Base-by-base conservation (phyloP, 1,140 invertebrate genomes). In the Lerema accius region DNA sequence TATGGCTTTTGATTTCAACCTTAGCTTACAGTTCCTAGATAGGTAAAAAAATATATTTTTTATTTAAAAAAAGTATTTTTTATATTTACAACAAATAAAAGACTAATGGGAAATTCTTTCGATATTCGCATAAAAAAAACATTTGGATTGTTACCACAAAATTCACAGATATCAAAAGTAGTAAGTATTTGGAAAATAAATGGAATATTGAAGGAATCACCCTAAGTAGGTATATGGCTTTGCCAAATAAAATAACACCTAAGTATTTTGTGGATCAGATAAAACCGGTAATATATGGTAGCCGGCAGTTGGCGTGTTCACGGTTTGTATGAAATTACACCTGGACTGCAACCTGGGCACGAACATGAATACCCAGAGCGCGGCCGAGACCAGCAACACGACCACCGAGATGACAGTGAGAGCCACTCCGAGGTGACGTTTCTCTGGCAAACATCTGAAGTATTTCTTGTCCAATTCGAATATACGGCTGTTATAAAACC, bases 391-490 rank as follows among this genome's bases (percentile, higher is more conserved):
- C 10, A 86, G 58, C 0, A 76, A 19, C 0, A 86, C 26, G 14
- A 81, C 82, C 2, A 84, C 56, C 0, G 80, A 59, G 4, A 81
- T 68, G 0, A 80, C 65, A 0, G 74, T 78, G 13, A 88, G 65
- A 0, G 67, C 59, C 0, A 75, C 28, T 0, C 80, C 82, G 0
- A 75, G 26, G 45, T 68, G 53, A 2, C 49, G 65, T 17, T 63
- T 65, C 0, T 60, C 46, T 0, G 32, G 16, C 0, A 43, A 13
- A 45, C 85, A 89, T 0, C 26, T 56, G 48, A 89, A 82, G 65
- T 82, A 78, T 28, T 78, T 80, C n/a, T 71, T 48, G 0, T 81
- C 71, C 10, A 90, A 53, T 0, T 86, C 82, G 58, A 86, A 86
- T 63, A 90, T 68, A 14, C 76, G 67, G 5, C 73, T 76, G 70